Evolutionary conservation across 1,140 invertebrate species (phyloP).

Genomic region (Cherax destructor): DNA sequence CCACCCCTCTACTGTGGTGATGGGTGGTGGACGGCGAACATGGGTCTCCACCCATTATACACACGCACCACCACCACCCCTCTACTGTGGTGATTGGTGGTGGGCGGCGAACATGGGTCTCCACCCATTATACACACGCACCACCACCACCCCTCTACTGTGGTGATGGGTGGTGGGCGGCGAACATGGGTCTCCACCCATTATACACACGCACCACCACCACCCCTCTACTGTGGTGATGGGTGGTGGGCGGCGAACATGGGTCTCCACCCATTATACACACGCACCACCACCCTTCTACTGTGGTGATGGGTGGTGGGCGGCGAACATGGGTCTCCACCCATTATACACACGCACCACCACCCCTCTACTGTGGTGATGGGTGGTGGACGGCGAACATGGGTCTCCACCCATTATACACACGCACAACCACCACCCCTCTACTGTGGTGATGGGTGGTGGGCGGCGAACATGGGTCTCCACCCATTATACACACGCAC

Average conservation of each 20-base stretch:
- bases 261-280: constrained; percentile 26
- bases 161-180: background rate
- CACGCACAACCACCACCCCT: constrained; percentile 3
- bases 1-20: background rate
- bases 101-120: background rate
- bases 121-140: constrained; percentile 23
- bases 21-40: too few relatives aligned
- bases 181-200: constrained; percentile 14
- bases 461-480: background rate
- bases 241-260: too few relatives aligned
- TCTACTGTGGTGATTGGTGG: background rate
- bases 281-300: background rate
- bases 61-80: constrained; percentile 2
- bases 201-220: constrained; percentile 2
- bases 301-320: background rate
- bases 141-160: constrained; percentile 5
- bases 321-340: constrained; percentile 1
- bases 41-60: constrained; percentile 24
- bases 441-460: background rate
- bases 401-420: constrained; percentile 26
- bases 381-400: too few relatives aligned
- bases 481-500: constrained; percentile 21
- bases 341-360: constrained; percentile 10
- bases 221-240: background rate
- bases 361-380: background rate